Conservation (phyloP, 2,113 vertebrate species). For the Condylura cristata region DNA sequence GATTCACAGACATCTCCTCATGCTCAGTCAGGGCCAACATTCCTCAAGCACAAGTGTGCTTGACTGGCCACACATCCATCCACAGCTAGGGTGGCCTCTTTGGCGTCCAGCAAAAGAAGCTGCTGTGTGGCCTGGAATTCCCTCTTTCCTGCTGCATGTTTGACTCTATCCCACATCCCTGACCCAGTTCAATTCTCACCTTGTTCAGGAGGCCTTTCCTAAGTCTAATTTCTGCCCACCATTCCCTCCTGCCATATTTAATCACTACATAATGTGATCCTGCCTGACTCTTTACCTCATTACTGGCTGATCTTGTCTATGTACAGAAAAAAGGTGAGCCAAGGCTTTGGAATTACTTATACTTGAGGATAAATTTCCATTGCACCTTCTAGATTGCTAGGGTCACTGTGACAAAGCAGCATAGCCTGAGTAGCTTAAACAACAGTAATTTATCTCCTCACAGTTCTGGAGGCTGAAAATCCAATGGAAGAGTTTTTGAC, state of each 20-base stretch:
- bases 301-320: background rate
- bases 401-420: background rate
- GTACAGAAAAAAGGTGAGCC: background rate
- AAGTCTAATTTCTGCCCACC: background rate
- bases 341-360: background rate
- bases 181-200: background rate
- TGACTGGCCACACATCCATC: background rate
- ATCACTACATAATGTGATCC: background rate
- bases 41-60: constrained; percentile 38
- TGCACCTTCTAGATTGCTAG: background rate
- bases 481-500: background rate
- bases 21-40: constrained; percentile 14
- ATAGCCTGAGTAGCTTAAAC: background rate
- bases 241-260: background rate
- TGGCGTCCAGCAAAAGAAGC: background rate
- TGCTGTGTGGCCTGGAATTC: background rate
- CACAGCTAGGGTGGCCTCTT: background rate
- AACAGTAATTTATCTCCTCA: background rate
- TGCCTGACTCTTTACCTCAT: background rate
- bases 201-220: background rate
- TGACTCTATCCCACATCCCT: background rate
- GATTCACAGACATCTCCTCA: constrained; percentile 78
- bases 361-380: background rate
- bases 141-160: background rate
- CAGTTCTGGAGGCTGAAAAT: background rate